Evolutionary conservation across 2,113 vertebrate genomes (phyloP), one percentile per base, ranked within the genome.

Genomic region (Sorex fumeus): DNA sequence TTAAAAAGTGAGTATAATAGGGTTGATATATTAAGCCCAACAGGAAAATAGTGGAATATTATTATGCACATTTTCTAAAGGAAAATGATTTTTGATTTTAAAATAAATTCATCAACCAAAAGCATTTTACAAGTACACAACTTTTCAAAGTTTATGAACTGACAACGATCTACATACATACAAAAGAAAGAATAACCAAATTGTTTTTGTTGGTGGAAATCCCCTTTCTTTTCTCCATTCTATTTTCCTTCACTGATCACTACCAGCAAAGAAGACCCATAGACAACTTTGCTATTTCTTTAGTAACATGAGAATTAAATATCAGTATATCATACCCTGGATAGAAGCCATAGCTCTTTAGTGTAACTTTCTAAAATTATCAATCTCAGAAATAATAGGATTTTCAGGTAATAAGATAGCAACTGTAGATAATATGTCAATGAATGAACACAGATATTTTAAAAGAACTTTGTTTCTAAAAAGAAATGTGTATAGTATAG

Each of bases 171-270:
- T 70, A 19, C 2, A 62, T 70, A 19, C 2, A 62, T 21, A 32
- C 6, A 30, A 13, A 43, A 57, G 11, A 43, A 60, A 66, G 12
- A 66, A 19, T n/a, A n/a, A 4, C 71, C 12, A n/a, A 18, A 74
- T 23, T 47, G 3, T 28, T 9, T 30, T 60, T 60, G 21, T 21
- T 60, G 23, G 57, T 60, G 57, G 53, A 53, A 60, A 60, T 16
- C 43, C 12, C 83, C 25, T 69, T 1, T 72, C 3, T 10, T 15
- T 2, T 66, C 10, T 28, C 23, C 3, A 47, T 5, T 74, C 9
- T 43, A 43, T 3, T 15, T 1, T 0, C 15, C 9, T n/a, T 45
- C 2, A 21, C 6, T 2, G 79, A 19, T 36, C 25, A 45, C 60
- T 1, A 76, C 23, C 11, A 64, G 27, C 32, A 81, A 81, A 84